phyloP scores from a whole-genome alignment of 2,797 vertebrate species.

The Gymnodraco acuticeps region DNA sequence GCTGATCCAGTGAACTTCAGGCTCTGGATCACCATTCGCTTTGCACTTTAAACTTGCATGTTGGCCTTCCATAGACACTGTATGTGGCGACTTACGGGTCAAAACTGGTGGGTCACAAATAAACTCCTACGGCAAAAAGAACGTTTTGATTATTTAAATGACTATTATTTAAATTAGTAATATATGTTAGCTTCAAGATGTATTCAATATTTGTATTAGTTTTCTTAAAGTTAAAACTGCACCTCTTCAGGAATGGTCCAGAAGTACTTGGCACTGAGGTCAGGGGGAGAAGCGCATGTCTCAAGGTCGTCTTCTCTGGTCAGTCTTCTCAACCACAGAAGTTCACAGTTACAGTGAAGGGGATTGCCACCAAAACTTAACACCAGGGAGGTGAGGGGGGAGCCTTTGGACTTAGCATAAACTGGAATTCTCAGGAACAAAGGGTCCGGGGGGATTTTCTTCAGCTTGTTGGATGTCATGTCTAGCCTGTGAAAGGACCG shows the following conservation, averaged over 20 bases:
- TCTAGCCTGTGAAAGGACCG: slow-evolving; percentile 80
- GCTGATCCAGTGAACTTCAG: slow-evolving; percentile 87
- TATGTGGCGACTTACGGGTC: slow-evolving; percentile 87
- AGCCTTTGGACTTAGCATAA: slow-evolving; percentile 90
- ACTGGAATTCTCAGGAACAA: slow-evolving; percentile 90
- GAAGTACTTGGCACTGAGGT: slow-evolving; percentile 91
- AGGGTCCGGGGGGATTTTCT: slow-evolving; percentile 92
- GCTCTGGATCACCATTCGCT: slow-evolving; percentile 87
- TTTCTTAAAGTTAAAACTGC: not conserved
- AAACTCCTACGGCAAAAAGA: slow-evolving; percentile 83
- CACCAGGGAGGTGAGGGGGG: slow-evolving; percentile 86
- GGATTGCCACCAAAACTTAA: slow-evolving; percentile 93
- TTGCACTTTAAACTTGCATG: slow-evolving; percentile 86
- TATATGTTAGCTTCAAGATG: not conserved
- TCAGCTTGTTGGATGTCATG: slow-evolving; percentile 94
- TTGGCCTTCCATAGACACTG: slow-evolving; percentile 85
- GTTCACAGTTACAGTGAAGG: slow-evolving; percentile 92
- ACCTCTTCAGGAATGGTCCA: slow-evolving; percentile 91
- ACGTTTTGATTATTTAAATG: not conserved
- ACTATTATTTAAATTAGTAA: not conserved
- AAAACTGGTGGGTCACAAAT: slow-evolving; percentile 92
- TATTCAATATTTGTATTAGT: not conserved
- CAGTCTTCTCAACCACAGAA: slow-evolving; percentile 90
- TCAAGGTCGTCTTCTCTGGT: slow-evolving; percentile 92
- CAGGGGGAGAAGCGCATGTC: slow-evolving; percentile 90